Base-by-base conservation (phyloP, 2,797 vertebrate species). In the Margarornis squamiger region DNA sequence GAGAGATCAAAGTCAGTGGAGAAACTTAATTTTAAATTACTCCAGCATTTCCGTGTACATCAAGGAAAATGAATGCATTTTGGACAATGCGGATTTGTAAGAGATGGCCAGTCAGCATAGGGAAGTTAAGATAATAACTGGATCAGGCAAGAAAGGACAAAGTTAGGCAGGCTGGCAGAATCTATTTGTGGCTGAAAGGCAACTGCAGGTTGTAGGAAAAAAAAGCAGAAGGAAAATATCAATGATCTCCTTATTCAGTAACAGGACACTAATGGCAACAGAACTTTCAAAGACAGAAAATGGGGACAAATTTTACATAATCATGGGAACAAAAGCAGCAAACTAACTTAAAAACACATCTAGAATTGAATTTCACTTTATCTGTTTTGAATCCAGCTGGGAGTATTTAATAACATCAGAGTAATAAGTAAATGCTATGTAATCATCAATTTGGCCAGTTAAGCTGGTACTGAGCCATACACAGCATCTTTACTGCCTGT, bases 361-460 rank as follows among this genome's bases (percentile, higher is more conserved):
- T 79, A 63, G 77, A 93, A 57, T 65, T 93, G 29, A 82, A 79
- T 92, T 93, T 90, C 23, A 73, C 23, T 94, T 94, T 46, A 62
- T 83, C 65, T 86, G 39, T 59, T 86, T 92, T 77, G 76, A 81
- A 78, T 95, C 67, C 72, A 84, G 38, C 48, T 86, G 84, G 19
- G 26, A 8, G 27, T 85, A 59, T 79, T 93, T 92, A 79, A 67
- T 86, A 93, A 91, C 65, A 67, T 73, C 71, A 51, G 55, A 79
- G 36, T 62, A 88, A 55, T 93, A 88, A 91, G 59, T 95, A 88
- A 90, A 80, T 90, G 67, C 61, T 88, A 46, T 91, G 66, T 82
- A 95, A 95, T 87, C 63, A 87, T 57, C 43, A 29, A 0, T 92
- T 94, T 87, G 71, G 77, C 10, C 3, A 91, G 34, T 82, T 79